Evolutionary conservation across 1,140 invertebrate genomes (phyloP).

Genomic region (Cardiocondyla obscurior): DNA sequence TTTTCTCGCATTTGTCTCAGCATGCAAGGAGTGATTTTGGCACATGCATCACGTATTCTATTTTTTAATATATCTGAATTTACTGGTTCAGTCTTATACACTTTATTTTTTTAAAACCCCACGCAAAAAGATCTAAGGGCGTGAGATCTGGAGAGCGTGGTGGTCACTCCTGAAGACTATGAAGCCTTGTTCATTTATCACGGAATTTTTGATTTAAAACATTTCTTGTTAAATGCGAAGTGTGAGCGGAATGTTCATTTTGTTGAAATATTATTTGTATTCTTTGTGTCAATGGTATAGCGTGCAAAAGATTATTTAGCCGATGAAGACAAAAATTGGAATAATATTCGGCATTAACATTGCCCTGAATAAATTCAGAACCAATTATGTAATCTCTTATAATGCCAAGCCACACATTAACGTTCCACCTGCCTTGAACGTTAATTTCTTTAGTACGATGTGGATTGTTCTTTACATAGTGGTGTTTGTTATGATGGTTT

Average conservation of each 20-base stretch:
- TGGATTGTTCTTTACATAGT: background rate
- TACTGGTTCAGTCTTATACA: background rate
- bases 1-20: no score
- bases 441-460: background rate
- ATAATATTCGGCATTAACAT: background rate
- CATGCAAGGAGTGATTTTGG: no score
- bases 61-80: no score
- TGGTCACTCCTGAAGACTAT: background rate
- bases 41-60: no score
- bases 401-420: background rate
- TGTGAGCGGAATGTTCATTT: background rate
- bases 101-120: background rate
- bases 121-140: slow-evolving; percentile 14
- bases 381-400: background rate
- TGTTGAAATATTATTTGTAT: background rate
- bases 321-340: background rate
- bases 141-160: background rate
- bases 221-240: background rate
- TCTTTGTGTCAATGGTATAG: background rate
- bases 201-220: background rate
- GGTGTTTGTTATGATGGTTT: background rate
- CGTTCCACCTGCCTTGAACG: background rate
- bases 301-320: background rate
- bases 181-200: no score
- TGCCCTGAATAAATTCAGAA: background rate